Evolutionary conservation across 2,797 vertebrate genomes (phyloP).

Genomic region (Psittacula echo): DNA sequence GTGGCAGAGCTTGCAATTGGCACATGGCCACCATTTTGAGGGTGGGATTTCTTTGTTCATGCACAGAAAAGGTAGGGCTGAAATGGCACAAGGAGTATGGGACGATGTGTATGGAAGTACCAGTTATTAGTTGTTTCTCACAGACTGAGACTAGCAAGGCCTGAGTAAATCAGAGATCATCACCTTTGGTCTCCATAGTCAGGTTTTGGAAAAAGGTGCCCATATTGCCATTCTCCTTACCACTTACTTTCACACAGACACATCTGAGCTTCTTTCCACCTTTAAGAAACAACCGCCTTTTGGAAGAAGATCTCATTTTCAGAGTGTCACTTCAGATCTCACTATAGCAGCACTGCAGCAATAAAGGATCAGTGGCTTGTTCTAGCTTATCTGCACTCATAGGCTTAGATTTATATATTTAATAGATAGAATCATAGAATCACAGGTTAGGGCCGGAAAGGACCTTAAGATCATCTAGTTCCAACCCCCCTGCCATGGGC

Average conservation of each 20-base stretch:
- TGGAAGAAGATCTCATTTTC: background rate
- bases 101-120: accelerated
- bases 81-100: background rate
- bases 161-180: background rate
- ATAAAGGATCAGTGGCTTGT: background rate
- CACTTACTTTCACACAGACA: background rate
- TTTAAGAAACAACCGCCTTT: background rate
- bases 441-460: too few relatives aligned
- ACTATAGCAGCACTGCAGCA: background rate
- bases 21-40: accelerated
- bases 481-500: too few relatives aligned
- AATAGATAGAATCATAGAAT: too few relatives aligned
- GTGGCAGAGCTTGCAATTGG: background rate
- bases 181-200: background rate
- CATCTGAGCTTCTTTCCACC: background rate
- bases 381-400: background rate
- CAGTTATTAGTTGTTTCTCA: background rate
- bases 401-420: background rate
- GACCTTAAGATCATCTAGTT: too few relatives aligned
- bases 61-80: background rate
- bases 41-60: background rate
- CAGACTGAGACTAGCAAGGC: background rate
- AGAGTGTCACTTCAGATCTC: background rate
- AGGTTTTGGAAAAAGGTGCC: background rate
- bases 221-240: background rate